Percentiles rank a stretch among this genome's conserved stretches.
phyloP scores from a whole-genome alignment of 2,113 vertebrate genomes.

The Leucopsar rothschildi region DNA sequence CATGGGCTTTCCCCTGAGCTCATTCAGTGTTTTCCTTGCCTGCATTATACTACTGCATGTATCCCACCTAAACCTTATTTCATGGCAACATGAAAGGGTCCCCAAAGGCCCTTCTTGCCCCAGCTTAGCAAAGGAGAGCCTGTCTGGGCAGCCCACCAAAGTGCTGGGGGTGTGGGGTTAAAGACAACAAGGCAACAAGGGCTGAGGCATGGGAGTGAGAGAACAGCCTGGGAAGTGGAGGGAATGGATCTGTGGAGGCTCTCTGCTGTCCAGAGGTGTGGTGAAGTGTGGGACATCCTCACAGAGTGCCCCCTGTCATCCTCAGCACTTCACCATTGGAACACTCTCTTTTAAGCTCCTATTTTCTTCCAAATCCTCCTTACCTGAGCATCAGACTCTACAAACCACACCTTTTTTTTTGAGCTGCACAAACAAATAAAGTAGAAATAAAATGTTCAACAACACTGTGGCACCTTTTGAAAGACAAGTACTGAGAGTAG shows the following conservation, averaged over 20 bases:
- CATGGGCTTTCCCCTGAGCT: background rate
- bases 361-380: background rate
- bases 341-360: background rate
- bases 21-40: background rate
- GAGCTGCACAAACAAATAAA: background rate
- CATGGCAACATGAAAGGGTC: background rate
- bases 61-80: background rate
- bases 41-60: background rate
- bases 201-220: background rate
- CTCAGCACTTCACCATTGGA: background rate
- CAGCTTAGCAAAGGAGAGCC: background rate
- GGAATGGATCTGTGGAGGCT: background rate
- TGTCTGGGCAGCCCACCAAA: background rate
- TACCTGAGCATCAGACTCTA: background rate
- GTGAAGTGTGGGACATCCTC: rapidly evolving
- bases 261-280: rapidly evolving
- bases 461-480: background rate
- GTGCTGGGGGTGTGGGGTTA: rapidly evolving
- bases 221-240: background rate
- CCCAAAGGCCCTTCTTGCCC: background rate
- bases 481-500: background rate
- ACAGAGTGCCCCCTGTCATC: rapidly evolving
- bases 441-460: background rate
- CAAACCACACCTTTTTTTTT: background rate
- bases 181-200: background rate